Evolutionary conservation across 2,113 vertebrate species (phyloP).

Genomic region (Rafetus swinhoei): DNA sequence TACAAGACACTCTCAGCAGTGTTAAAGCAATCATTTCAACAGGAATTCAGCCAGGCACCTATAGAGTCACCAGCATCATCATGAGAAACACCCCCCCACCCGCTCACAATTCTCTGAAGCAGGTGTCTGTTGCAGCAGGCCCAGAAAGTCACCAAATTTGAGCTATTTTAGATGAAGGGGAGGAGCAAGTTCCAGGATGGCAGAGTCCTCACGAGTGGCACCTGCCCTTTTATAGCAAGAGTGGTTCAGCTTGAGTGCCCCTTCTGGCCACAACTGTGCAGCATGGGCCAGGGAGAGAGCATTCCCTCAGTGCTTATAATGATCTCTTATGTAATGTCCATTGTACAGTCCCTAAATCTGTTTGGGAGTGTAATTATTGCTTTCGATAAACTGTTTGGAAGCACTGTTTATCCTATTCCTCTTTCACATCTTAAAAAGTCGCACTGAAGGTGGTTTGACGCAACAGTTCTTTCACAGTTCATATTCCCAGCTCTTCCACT

Average conservation of each 20-base stretch:
- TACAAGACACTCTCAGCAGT: background rate
- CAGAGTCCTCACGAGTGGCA: background rate
- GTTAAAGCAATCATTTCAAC: background rate
- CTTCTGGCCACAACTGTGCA: background rate
- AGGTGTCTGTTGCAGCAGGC: background rate
- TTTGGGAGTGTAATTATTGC: background rate
- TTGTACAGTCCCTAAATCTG: background rate
- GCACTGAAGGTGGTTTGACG: background rate
- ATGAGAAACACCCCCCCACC: background rate
- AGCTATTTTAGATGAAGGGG: background rate
- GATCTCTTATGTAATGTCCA: background rate
- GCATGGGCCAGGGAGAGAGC: background rate
- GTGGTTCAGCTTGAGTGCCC: background rate
- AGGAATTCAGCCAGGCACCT: background rate
- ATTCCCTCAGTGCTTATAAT: background rate
- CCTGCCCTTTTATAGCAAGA: background rate
- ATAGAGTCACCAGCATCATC: background rate
- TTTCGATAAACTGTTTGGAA: background rate
- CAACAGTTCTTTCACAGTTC: background rate
- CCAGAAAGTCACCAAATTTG: background rate
- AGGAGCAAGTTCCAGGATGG: background rate
- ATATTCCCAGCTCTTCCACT: background rate
- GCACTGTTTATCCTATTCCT: background rate
- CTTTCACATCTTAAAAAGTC: background rate
- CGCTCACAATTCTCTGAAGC: background rate